These are phyloP conservation scores for Brenthis ino DNA, from an alignment of 2,888 invertebrate species.

Conservation along the genomic window DNA sequence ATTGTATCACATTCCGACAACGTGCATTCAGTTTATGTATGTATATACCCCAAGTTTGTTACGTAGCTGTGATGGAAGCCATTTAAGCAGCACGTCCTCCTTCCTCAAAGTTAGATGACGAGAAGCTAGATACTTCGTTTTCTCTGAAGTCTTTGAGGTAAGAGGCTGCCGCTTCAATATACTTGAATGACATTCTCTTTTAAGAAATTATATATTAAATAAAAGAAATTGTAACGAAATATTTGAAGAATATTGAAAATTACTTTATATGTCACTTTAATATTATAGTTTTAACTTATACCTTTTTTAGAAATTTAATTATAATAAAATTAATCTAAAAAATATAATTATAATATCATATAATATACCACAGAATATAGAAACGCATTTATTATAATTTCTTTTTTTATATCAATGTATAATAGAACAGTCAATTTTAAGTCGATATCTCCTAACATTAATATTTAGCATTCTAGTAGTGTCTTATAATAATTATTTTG, in stretches of 20 bases:
- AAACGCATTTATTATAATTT: too few species aligned
- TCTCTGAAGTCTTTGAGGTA: conserved; percentile 13
- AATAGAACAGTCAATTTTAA: too few species aligned
- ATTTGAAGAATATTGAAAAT: neutral
- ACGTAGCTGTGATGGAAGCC: conserved; percentile 16
- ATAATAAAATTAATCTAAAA: too few species aligned
- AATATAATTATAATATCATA: too few species aligned
- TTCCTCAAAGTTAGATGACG: conserved; percentile 20
- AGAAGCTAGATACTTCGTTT: conserved; percentile 7
- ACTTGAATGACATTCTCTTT: neutral
- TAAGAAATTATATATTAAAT: conserved; percentile 2
- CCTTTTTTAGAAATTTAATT: too few species aligned
- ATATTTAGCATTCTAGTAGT: too few species aligned
- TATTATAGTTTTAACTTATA: too few species aligned
- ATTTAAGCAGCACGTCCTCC: conserved; percentile 20
- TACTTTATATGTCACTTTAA: neutral
- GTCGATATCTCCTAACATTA: too few species aligned
- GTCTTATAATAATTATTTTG: too few species aligned
- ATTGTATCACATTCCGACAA: conserved; percentile 50
- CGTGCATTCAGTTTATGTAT: conserved; percentile 26
- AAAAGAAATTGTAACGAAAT: conserved; percentile 3
- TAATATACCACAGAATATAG: too few species aligned
- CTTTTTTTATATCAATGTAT: too few species aligned
- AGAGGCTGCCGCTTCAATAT: conserved; percentile 12
- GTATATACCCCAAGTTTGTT: conserved; percentile 5